Evolutionary conservation across 2,888 invertebrate species (phyloP).

Genomic region (Auanema sp.): DNA sequence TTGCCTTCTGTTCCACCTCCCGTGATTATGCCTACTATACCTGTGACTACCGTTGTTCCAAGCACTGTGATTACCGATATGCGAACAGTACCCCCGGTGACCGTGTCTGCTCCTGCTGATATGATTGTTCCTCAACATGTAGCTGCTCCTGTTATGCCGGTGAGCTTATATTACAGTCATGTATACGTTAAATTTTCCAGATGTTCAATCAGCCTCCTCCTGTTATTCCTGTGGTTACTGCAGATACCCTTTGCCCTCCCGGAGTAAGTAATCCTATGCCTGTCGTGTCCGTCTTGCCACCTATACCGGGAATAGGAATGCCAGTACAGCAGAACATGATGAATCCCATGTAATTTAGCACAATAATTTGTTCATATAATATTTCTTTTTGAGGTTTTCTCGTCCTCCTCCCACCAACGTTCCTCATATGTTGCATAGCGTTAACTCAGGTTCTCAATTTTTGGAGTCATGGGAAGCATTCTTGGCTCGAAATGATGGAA

Average conservation of each 20-base stretch:
- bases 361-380: not conserved
- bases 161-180: not conserved
- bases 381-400: not conserved
- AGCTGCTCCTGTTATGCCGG: too few species aligned
- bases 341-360: slow-evolving; percentile 10
- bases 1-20: not conserved
- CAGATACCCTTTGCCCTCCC: not conserved
- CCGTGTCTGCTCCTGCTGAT: too few species aligned
- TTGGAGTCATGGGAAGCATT: slow-evolving; percentile 30
- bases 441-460: slow-evolving; percentile 14
- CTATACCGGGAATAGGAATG: slow-evolving; percentile 12
- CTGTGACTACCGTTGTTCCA: too few species aligned
- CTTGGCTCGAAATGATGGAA: slow-evolving; percentile 27
- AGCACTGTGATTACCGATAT: too few species aligned
- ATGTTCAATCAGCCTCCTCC: slow-evolving; percentile 22
- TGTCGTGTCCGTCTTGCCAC: slow-evolving; percentile 5
- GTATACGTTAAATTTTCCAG: not conserved
- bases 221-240: slow-evolving; percentile 10
- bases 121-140: too few species aligned
- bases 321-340: not conserved
- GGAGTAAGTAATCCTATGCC: not conserved
- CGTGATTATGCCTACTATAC: too few species aligned
- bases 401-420: slow-evolving; percentile 4
- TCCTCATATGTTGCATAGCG: slow-evolving; percentile 2
- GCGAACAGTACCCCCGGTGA: too few species aligned